Percentiles rank a stretch among this genome's conserved stretches.
These are phyloP conservation scores for Leguminivora glycinivorella DNA, from an alignment of 1,140 invertebrate genomes.

Conservation along the genomic window DNA sequence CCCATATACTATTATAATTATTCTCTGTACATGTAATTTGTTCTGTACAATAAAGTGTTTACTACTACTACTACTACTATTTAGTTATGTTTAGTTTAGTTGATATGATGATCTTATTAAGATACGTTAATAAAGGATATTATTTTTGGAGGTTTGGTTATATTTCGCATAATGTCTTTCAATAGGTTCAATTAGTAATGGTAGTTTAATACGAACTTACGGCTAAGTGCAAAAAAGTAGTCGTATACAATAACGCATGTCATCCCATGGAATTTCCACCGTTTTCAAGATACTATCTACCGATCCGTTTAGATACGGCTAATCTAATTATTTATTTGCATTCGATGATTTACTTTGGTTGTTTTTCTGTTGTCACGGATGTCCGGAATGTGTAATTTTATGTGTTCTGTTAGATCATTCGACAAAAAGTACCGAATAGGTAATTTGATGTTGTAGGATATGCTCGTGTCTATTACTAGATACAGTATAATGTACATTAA, in stretches of 20 bases:
- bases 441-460: too few species aligned
- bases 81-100: too few species aligned
- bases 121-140: too few species aligned
- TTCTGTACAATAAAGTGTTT: too few species aligned
- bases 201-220: background rate
- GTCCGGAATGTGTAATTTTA: conserved; percentile 39
- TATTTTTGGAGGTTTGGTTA: too few species aligned
- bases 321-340: conserved; percentile 50
- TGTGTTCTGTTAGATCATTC: conserved; percentile 7
- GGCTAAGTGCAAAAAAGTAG: background rate
- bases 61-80: too few species aligned
- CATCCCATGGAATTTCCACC: conserved; percentile 45
- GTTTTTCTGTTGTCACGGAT: conserved; percentile 46
- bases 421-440: background rate
- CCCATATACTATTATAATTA: too few species aligned
- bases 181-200: conserved; percentile 15
- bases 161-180: background rate
- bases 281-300: conserved; percentile 38
- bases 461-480: too few species aligned
- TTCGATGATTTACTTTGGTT: conserved; percentile 35
- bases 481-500: too few species aligned
- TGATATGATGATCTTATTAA: too few species aligned
- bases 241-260: conserved; percentile 19
- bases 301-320: conserved; percentile 40
- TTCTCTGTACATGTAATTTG: too few species aligned